Conservation (phyloP, 64 coral and sea anemone genomes). For the Hydrozoanthus tunicans region DNA sequence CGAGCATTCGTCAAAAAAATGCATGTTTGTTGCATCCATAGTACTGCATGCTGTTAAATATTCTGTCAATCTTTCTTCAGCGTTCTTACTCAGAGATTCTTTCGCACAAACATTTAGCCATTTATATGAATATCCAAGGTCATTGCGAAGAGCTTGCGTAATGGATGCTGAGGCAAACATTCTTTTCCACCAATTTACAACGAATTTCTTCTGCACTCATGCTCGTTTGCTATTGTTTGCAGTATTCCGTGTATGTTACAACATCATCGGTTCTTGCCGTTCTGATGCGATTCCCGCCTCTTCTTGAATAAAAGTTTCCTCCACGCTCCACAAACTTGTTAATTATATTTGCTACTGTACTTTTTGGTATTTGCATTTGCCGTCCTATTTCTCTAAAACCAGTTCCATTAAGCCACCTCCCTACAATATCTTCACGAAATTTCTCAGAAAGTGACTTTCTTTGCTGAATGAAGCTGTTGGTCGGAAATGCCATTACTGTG, state of each 20-base stretch:
- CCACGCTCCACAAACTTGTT: slow-evolving; percentile 55
- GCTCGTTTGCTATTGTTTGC: slow-evolving; percentile 60
- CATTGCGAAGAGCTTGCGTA: slow-evolving; percentile 30
- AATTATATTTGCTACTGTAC: slow-evolving; percentile 46
- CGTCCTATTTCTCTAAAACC: neutral
- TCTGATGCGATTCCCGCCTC: neutral
- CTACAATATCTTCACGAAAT: too few relatives aligned
- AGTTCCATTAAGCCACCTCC: too few relatives aligned
- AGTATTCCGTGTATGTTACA: slow-evolving; percentile 56
- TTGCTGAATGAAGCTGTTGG: too few relatives aligned
- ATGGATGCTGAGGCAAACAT: slow-evolving; percentile 40
- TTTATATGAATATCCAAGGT: slow-evolving; percentile 59
- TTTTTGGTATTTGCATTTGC: slow-evolving; percentile 40
- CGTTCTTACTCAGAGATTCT: slow-evolving; percentile 28
- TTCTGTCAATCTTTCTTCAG: slow-evolving; percentile 36
- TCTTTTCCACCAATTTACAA: slow-evolving; percentile 41
- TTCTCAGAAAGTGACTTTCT: too few relatives aligned
- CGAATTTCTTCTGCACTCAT: slow-evolving; percentile 51
- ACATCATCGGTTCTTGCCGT: slow-evolving; percentile 53
- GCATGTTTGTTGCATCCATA: slow-evolving; percentile 34
- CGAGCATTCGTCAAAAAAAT: slow-evolving; percentile 64
- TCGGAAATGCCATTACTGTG: too few relatives aligned
- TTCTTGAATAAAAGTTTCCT: slow-evolving; percentile 10
- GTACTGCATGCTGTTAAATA: slow-evolving; percentile 57
- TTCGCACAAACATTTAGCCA: slow-evolving; percentile 43